Evolutionary conservation across 2,888 invertebrate genomes (phyloP).

Genomic region (Macrophya alboannulata): DNA sequence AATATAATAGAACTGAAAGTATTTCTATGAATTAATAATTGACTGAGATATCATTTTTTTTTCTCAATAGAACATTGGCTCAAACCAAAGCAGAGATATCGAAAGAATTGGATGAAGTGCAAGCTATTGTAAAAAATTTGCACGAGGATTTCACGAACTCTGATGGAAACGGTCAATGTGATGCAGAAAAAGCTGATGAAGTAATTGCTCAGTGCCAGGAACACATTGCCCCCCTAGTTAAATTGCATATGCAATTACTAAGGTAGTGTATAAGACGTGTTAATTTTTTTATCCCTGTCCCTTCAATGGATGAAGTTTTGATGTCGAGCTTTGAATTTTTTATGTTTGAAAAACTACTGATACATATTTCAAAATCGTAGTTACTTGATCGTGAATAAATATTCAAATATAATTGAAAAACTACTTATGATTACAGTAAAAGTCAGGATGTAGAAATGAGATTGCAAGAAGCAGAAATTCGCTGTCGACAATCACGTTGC

Average conservation of each 20-base stretch:
- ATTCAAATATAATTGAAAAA: slow-evolving; percentile 38
- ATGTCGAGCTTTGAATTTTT: background rate
- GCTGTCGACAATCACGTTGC: slow-evolving; percentile 60
- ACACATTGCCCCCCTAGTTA: slow-evolving; percentile 60
- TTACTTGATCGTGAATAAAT: slow-evolving; percentile 9
- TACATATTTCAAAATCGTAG: background rate
- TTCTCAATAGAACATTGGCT: slow-evolving; percentile 59
- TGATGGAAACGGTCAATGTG: slow-evolving; percentile 54
- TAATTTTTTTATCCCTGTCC: background rate
- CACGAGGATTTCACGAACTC: slow-evolving; percentile 55
- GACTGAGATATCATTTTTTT: background rate
- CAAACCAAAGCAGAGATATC: slow-evolving; percentile 56
- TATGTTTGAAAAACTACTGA: background rate
- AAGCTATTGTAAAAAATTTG: slow-evolving; percentile 34
- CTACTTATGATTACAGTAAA: slow-evolving; percentile 59
- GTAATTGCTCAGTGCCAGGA: slow-evolving; percentile 60
- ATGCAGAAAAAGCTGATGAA: slow-evolving; percentile 60
- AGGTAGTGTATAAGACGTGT: slow-evolving; percentile 55
- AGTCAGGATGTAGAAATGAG: slow-evolving; percentile 61
- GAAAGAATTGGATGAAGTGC: slow-evolving; percentile 61
- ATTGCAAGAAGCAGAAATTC: slow-evolving; percentile 58
- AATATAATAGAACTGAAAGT: background rate
- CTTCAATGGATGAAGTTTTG: background rate
- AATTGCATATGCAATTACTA: slow-evolving; percentile 59
- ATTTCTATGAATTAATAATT: slow-evolving; percentile 11